phyloP scores from a whole-genome alignment of 2,797 vertebrate species.

The Ceryle rudis region DNA sequence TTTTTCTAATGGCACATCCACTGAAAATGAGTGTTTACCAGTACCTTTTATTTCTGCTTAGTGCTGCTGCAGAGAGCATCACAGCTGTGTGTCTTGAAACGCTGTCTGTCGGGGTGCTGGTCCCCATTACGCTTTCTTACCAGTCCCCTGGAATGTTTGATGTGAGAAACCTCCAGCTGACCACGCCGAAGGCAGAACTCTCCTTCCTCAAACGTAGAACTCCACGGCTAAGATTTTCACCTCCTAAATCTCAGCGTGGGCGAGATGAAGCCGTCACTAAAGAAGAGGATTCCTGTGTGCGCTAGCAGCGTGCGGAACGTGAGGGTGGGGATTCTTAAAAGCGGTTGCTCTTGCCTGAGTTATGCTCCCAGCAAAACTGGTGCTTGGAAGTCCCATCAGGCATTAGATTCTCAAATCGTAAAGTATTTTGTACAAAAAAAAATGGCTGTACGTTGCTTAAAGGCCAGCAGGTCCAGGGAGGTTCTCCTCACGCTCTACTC shows the following conservation, averaged over 20 bases:
- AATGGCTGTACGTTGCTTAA: background rate
- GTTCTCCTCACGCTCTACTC: no score
- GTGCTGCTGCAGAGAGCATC: background rate
- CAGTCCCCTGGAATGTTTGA: background rate
- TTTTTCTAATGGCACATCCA: accelerated
- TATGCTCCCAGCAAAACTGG: background rate
- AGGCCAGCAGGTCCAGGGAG: background rate
- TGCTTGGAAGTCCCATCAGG: background rate
- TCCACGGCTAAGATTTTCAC: background rate
- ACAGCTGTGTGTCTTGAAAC: background rate
- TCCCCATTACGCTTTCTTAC: background rate
- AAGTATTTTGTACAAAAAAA: background rate
- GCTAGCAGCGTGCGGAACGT: background rate
- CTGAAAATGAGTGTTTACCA: background rate
- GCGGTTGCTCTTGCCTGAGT: background rate
- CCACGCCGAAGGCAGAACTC: background rate
- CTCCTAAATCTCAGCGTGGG: background rate
- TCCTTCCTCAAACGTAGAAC: background rate
- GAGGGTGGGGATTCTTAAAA: background rate
- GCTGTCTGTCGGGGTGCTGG: no score
- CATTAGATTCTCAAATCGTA: background rate
- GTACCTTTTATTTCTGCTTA: background rate
- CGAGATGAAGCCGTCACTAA: background rate
- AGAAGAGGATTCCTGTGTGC: accelerated
- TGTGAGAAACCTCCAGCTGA: background rate